A percentile compares a stretch with the other conserved stretches of the same genome.
phyloP scores from a whole-genome alignment of 2,113 vertebrate species.

The Dromaius novaehollandiae region DNA sequence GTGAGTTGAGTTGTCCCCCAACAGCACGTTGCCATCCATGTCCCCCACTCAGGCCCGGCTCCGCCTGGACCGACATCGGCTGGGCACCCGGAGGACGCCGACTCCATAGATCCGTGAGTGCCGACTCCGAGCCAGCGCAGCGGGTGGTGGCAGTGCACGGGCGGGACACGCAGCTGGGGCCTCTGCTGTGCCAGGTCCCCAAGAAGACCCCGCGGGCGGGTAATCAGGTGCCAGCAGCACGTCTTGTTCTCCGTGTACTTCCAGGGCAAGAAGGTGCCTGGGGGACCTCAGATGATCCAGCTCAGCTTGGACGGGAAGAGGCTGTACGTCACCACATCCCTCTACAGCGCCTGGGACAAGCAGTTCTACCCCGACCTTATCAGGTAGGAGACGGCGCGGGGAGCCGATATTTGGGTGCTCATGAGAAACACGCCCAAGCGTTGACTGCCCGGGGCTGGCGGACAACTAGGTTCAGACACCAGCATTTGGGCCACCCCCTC shows the following conservation, averaged over 20 bases:
- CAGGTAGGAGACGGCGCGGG: background rate
- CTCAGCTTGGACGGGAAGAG: slow-evolving; percentile 91
- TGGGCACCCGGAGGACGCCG: too few relatives aligned
- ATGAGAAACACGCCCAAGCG: too few relatives aligned
- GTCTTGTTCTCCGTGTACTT: background rate
- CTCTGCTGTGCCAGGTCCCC: too few relatives aligned
- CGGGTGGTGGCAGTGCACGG: too few relatives aligned
- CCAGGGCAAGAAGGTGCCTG: slow-evolving; percentile 85
- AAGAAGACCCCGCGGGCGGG: background rate
- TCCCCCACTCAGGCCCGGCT: background rate
- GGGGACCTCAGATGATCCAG: slow-evolving; percentile 94
- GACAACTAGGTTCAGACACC: too few relatives aligned
- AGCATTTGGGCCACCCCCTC: background rate
- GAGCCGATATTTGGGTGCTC: too few relatives aligned
- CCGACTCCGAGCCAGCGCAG: too few relatives aligned
- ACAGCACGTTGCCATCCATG: background rate
- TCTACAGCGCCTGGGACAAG: slow-evolving; percentile 93
- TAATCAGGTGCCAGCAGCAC: background rate
- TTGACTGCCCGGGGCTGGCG: too few relatives aligned
- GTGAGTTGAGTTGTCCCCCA: slow-evolving; percentile 53
- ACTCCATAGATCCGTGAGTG: too few relatives aligned
- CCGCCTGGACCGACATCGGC: too few relatives aligned
- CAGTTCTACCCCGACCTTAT: slow-evolving; percentile 93
- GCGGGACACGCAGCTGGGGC: background rate
- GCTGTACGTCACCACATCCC: slow-evolving; percentile 88